Evolutionary conservation across 2,113 vertebrate species (phyloP), one percentile per base, ranked within the genome.

Genomic region (Paramormyrops kingsleyae): DNA sequence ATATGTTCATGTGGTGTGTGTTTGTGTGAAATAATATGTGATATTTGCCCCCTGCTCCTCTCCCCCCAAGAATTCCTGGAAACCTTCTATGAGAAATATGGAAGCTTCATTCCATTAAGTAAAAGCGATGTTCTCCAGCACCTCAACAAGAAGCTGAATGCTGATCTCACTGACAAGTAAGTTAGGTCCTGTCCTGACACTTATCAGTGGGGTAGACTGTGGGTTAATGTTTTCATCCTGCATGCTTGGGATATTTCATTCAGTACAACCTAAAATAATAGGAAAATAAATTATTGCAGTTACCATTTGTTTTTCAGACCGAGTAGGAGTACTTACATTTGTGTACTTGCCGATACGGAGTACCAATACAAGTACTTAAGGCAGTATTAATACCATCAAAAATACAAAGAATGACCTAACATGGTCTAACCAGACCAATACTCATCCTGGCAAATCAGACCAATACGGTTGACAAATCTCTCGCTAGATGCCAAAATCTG

Each of bases 81-180:
- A 96, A 96, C 97, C 92, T 96, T 98, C 92, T 96, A 98, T 97
- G 93, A 97, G 93, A 99, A 98, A 91, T 99, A 99, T 50, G 98
- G 98, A 92, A 98, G 98, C 94, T 97, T 99, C 95, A 97, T 97
- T 91, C 98, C 98, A 91, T 96, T 99, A 91, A 96, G 94, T 94
- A 97, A 99, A 93, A 96, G 96, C 39, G 98, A 99, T 91, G 96
- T 99, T 89, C 95, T 98, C 92, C 97, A 97, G 94, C 95, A 97
- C 93, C 95, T 99, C 93, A 98, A 97, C 94, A 97, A 97, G 95
- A 97, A 96, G 53, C 96, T 97, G 94, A 97, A 97, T 90, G 94
- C 96, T 93, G 98, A 99, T 93, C 95, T 98, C 94, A 97, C 94
- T 83, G 95, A 97, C 94, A 97, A 96, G 98, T 97, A 93, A 90